A percentile compares a stretch with the other conserved stretches of the same genome.
Conservation (phyloP, 2,797 vertebrate species). For the Syngnathus rostellatus region DNA sequence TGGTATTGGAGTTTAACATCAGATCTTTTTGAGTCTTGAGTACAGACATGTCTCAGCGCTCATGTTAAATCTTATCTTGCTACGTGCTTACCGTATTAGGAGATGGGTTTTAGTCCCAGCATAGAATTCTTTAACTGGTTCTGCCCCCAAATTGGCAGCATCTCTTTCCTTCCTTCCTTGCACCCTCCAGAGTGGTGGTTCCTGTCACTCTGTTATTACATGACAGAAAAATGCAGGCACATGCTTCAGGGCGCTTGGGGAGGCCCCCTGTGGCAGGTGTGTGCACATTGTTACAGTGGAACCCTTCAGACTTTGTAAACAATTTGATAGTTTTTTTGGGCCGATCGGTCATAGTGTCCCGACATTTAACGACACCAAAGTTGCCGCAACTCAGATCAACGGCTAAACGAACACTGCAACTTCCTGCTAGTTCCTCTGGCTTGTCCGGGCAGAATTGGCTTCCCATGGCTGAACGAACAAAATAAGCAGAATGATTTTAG, state of each 20-base stretch:
- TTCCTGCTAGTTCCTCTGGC: too few species aligned
- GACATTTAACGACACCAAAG: too few species aligned
- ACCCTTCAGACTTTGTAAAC: too few species aligned
- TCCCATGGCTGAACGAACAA: too few species aligned
- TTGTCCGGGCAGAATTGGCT: too few species aligned
- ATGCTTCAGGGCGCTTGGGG: background rate
- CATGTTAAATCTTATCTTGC: background rate
- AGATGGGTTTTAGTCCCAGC: background rate
- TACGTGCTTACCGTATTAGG: background rate
- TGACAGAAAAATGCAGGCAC: background rate
- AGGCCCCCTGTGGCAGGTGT: background rate
- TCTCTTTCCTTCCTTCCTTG: background rate
- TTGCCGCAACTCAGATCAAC: too few species aligned
- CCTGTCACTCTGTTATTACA: background rate
- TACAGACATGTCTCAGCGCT: background rate
- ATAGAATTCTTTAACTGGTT: too few species aligned
- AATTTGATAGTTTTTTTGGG: too few species aligned
- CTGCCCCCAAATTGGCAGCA: background rate
- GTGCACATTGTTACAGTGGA: background rate
- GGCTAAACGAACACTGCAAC: too few species aligned
- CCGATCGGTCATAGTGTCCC: too few species aligned
- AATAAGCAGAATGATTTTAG: too few species aligned
- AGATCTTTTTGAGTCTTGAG: background rate
- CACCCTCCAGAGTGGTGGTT: background rate
- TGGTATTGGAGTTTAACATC: too few species aligned